Percentiles rank a stretch among this genome's conserved stretches.
phyloP scores from a whole-genome alignment of 2,797 vertebrate genomes.

The Pyrrhura leucotis region DNA sequence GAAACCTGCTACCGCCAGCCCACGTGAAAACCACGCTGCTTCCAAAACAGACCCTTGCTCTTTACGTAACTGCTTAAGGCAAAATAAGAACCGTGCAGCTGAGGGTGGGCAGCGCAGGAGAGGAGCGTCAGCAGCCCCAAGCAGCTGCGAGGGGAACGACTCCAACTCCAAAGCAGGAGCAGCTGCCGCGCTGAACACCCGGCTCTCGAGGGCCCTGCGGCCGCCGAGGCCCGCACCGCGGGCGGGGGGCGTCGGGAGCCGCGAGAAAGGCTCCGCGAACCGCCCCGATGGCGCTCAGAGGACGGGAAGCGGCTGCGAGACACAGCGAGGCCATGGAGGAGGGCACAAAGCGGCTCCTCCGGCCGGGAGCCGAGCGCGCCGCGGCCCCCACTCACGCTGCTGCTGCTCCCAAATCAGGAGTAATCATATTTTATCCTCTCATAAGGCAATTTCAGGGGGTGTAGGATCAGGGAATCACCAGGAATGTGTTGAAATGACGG shows the following conservation, averaged over 20 bases:
- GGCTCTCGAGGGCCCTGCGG: rapidly evolving
- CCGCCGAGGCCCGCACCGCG: neutral
- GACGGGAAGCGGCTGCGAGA: neutral
- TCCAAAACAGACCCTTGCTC: rapidly evolving
- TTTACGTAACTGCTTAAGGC: rapidly evolving
- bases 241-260: neutral
- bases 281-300: neutral
- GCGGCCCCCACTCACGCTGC: conserved; percentile 85
- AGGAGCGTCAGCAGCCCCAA: rapidly evolving
- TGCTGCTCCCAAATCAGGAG: conserved; percentile 82
- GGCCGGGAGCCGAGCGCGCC: neutral
- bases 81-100: rapidly evolving
- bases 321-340: neutral
- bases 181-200: neutral
- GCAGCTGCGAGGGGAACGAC: rapidly evolving
- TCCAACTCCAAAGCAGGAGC: neutral
- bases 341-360: neutral
- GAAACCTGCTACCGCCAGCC: neutral
- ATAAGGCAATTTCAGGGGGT: neutral
- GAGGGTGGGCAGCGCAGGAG: rapidly evolving
- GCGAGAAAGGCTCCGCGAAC: neutral
- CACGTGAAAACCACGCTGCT: rapidly evolving
- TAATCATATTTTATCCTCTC: neutral
- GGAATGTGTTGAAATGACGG: rapidly evolving
- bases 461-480: neutral